Conservation (phyloP, 2,113 vertebrate species). For the Euleptes europaea region DNA sequence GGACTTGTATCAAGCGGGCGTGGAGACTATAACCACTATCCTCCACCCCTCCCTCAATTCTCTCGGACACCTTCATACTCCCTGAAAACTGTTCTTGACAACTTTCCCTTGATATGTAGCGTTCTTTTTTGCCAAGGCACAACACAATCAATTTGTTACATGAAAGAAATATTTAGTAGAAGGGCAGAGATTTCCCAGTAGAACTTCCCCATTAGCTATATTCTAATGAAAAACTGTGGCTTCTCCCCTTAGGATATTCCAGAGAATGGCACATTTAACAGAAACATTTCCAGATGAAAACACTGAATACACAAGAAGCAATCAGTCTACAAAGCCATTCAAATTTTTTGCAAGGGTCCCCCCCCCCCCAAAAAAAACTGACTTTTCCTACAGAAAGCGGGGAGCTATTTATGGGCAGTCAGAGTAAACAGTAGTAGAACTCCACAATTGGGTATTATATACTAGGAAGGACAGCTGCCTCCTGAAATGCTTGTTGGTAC, state of each 20-base stretch:
- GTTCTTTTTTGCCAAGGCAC: background rate
- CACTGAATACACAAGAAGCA: background rate
- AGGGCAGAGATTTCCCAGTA: no score
- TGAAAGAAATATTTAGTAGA: no score
- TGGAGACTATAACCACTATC: no score
- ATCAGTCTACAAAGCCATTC: background rate
- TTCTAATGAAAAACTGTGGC: background rate
- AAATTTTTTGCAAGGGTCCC: background rate
- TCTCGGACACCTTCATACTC: no score
- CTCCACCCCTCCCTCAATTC: no score
- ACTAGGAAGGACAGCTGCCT: background rate
- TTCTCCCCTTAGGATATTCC: background rate
- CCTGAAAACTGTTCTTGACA: no score
- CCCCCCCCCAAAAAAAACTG: no score
- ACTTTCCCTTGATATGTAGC: no score
- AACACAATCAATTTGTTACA: background rate
- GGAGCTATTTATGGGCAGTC: background rate
- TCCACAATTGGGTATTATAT: background rate
- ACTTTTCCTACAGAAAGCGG: background rate
- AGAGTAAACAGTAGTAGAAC: background rate
- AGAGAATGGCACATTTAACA: background rate
- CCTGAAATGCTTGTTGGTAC: accelerated
- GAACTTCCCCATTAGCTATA: no score
- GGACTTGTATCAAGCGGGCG: no score
- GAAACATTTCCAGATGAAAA: background rate